Evolutionary conservation across 2,113 vertebrate species (phyloP).

Genomic region (Gobius niger): DNA sequence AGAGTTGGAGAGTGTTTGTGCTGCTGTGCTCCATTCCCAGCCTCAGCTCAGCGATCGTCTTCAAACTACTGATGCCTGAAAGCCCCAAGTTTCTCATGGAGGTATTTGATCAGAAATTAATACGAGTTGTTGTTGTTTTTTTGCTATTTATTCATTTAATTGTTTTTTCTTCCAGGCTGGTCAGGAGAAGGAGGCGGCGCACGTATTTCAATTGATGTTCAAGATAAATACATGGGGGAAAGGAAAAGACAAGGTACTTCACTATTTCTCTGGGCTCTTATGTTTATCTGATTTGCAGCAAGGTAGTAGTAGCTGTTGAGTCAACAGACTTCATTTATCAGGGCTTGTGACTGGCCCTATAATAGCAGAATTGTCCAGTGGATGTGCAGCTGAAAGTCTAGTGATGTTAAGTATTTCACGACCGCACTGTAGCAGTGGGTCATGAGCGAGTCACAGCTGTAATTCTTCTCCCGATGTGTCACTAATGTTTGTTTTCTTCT

Average conservation of each 20-base stretch:
- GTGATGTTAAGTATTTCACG: too few relatives aligned
- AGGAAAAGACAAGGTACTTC: constrained; percentile 58
- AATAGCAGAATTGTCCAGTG: too few relatives aligned
- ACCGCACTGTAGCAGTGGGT: too few relatives aligned
- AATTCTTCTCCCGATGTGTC: background rate
- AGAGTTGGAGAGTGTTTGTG: constrained; percentile 80
- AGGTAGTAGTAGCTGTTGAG: too few relatives aligned
- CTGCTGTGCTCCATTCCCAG: constrained; percentile 77
- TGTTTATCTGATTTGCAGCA: too few relatives aligned
- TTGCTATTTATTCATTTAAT: background rate
- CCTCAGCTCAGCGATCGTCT: constrained; percentile 72
- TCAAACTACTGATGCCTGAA: constrained; percentile 73
- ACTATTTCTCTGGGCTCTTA: background rate
- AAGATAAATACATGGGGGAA: constrained; percentile 62
- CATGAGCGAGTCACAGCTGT: background rate
- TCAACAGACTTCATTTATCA: too few relatives aligned
- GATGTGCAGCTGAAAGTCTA: too few relatives aligned
- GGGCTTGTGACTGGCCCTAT: too few relatives aligned
- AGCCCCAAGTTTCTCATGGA: constrained; percentile 82
- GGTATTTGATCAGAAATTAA: constrained; percentile 33
- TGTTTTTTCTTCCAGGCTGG: constrained; percentile 51
- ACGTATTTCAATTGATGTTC: constrained; percentile 74
- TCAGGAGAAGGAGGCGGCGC: constrained; percentile 65
- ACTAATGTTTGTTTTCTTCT: too few relatives aligned
- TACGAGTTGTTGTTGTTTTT: background rate